A percentile compares a stretch with the other conserved stretches of the same genome.
Conservation (phyloP, 2,888 invertebrate species). For the Hirtodrosophila trivittata region DNA sequence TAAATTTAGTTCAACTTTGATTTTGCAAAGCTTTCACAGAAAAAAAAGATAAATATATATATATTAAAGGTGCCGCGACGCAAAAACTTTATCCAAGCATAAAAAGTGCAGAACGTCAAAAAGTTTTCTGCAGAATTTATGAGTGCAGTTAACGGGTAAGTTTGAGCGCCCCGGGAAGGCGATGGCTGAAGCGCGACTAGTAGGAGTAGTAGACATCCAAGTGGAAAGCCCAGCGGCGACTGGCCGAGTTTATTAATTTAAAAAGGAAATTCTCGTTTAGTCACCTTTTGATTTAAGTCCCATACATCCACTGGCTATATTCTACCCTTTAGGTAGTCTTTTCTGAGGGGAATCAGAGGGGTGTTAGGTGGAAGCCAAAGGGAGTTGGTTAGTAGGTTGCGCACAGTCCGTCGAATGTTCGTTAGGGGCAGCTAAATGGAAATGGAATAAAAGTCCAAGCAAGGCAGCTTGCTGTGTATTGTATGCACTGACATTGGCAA, state of each 20-base stretch:
- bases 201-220: constrained; percentile 19
- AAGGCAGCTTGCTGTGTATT: constrained; percentile 6
- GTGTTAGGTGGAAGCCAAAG: not conserved
- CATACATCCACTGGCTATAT: constrained; percentile 17
- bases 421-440: constrained; percentile 21
- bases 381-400: constrained; percentile 31
- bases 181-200: not conserved
- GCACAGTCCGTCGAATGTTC: constrained; percentile 20
- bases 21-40: constrained; percentile 1
- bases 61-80: constrained; percentile 25
- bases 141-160: constrained; percentile 72
- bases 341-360: not conserved
- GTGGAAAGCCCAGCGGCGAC: constrained; percentile 24
- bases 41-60: not conserved
- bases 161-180: constrained; percentile 51
- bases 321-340: constrained; percentile 19
- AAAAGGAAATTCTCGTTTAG: constrained; percentile 83
- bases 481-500: constrained; percentile 18
- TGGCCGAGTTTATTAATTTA: constrained; percentile 80
- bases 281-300: constrained; percentile 80
- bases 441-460: constrained; percentile 26
- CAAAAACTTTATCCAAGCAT: constrained; percentile 51
- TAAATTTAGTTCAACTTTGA: constrained; percentile 34
- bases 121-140: constrained; percentile 74
- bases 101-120: constrained; percentile 69